Evolutionary conservation across 2,113 vertebrate species (phyloP).

Genomic region (Caretta caretta): DNA sequence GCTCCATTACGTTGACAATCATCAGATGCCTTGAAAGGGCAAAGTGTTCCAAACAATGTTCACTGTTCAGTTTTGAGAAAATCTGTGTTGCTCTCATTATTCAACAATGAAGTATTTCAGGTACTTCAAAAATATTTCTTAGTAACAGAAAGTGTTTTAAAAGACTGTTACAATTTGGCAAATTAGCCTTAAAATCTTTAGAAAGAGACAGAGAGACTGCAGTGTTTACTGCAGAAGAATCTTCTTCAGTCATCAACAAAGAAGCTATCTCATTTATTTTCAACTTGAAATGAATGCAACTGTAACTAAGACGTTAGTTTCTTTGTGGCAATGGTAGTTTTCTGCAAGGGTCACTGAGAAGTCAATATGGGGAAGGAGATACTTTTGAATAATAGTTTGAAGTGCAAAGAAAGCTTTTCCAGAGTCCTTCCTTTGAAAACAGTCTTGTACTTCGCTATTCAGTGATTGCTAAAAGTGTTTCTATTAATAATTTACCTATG

Average conservation of each 20-base stretch:
- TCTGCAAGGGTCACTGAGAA: neutral
- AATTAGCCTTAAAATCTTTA: neutral
- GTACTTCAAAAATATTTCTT: conserved; percentile 6
- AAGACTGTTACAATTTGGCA: neutral
- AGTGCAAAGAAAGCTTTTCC: neutral
- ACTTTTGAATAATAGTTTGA: neutral
- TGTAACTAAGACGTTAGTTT: neutral
- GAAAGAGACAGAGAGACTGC: neutral
- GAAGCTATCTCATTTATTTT: accelerated
- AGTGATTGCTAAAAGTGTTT: neutral
- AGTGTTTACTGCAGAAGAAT: neutral
- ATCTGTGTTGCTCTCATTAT: conserved; percentile 7
- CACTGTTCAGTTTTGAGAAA: neutral
- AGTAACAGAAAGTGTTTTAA: conserved; percentile 40
- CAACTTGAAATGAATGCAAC: neutral
- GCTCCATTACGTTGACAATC: conserved; percentile 28
- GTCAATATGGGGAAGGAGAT: neutral
- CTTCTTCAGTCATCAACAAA: neutral
- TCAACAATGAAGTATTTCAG: conserved; percentile 24
- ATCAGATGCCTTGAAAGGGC: conserved; percentile 3
- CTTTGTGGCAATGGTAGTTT: neutral
- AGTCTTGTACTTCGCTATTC: neutral
- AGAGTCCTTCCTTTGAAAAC: neutral
- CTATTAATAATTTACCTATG: conserved; percentile 22
- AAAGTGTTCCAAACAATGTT: neutral